A percentile compares a stretch with the other conserved stretches of the same genome.
phyloP scores from a whole-genome alignment of 2,113 vertebrate species.

The Lagopus leucura region DNA sequence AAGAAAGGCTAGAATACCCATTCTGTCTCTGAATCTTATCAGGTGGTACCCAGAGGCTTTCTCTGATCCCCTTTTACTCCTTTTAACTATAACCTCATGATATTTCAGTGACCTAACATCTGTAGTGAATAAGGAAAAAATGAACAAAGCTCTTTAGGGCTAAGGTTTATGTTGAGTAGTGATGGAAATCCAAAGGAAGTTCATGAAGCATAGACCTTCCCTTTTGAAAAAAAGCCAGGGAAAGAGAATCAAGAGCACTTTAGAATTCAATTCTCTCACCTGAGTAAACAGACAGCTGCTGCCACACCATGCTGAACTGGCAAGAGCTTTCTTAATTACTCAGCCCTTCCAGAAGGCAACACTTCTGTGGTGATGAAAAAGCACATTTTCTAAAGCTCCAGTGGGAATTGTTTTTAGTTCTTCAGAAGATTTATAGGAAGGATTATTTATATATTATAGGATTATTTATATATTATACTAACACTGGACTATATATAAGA shows the following conservation, averaged over 20 bases:
- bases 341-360: slow-evolving; percentile 40
- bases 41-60: not conserved
- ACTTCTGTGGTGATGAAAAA: slow-evolving; percentile 44
- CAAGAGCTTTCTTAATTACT: slow-evolving; percentile 51
- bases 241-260: slow-evolving; percentile 35
- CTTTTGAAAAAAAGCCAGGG: not conserved
- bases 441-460: too few species aligned
- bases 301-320: slow-evolving; percentile 3
- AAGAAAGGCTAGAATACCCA: not conserved
- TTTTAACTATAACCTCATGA: not conserved
- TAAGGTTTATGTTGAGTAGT: not conserved
- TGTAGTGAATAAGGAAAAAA: not conserved
- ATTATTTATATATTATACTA: too few species aligned
- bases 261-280: slow-evolving; percentile 49
- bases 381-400: slow-evolving; percentile 14
- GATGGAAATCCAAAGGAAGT: not conserved
- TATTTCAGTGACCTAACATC: not conserved
- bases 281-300: slow-evolving; percentile 51
- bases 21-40: not conserved
- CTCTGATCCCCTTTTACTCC: not conserved
- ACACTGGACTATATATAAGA: not conserved
- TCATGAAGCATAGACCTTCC: not conserved
- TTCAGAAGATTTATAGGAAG: slow-evolving; percentile 2
- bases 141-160: not conserved
- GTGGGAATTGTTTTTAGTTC: not conserved